Evolutionary conservation across 2,888 invertebrate species (phyloP), one percentile per base, ranked within the genome.

Genomic region (Cinara cedri): DNA sequence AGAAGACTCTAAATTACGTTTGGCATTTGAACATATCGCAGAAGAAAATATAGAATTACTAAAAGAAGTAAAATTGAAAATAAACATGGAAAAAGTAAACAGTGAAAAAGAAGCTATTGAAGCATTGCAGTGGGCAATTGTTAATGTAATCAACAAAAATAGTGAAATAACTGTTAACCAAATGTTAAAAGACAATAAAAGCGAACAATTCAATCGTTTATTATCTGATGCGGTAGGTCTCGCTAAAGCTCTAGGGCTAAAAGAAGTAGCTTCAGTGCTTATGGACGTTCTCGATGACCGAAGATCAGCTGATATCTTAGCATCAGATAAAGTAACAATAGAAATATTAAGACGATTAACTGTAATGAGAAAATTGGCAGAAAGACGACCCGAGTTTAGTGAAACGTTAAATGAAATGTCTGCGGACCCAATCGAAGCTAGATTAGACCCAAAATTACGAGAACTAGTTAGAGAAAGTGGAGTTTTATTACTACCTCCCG

Each of bases 381-480:
- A 91, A 82, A 88, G 89, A 82, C 89, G 90, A 72, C 91, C 91
- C 4, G 89, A 88, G 21, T 87, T 91, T 81, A 87, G 88, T 82
- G 88, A 88, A 13, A 91, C 91, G 0, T 86, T 93, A 21, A 87
- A 87, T 42, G 89, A 90, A 83, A 86, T 93, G 55, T 89, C 89
- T 84, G 88, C 88, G 66, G 89, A 92, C 84, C 90, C 92, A 14
- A 90, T 90, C 84, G 86, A 90, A 81, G 91, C 91, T 81, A 89
- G 90, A 81, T 89, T 89, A 24, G 92, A 93, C 86, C 91, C 92
- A 51, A 88, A 90, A 82, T 87, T 93, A 26, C 87, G 92, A 70
- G 90, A 91, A 84, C 86, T 93, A 70, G 90, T 93, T 0, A 87
- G 91, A 83, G 91, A 92, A 85, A 92, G 92, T 85, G 92, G 91